Conservation (phyloP, 1,140 invertebrate species). For the Tetragonula clypearis region DNA sequence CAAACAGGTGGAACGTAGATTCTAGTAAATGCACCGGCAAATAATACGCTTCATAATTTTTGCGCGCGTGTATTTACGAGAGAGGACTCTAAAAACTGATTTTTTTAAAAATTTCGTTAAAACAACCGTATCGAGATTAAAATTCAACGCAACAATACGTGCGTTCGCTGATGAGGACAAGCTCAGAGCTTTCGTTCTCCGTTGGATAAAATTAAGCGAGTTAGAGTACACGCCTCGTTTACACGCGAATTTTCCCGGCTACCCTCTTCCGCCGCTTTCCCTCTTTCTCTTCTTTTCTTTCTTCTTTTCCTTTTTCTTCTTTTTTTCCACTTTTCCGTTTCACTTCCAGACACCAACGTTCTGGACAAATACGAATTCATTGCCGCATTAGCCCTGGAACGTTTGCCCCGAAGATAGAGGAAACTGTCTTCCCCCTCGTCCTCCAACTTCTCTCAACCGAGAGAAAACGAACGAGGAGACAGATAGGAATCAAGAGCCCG, state of each 20-base stretch:
- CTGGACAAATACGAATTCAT: constrained; percentile 70
- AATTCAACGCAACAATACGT: constrained; percentile 19
- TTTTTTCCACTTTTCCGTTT: constrained; percentile 35
- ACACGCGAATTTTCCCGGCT: constrained; percentile 50
- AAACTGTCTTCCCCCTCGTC: constrained; percentile 17
- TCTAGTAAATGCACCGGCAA: background rate
- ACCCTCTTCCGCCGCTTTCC: no score
- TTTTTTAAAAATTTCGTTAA: background rate
- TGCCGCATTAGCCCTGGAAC: constrained; percentile 59
- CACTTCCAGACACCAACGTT: constrained; percentile 49
- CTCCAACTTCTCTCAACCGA: no score
- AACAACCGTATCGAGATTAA: background rate
- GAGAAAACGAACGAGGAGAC: constrained; percentile 20
- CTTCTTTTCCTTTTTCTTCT: background rate
- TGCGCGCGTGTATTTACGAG: background rate
- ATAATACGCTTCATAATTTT: background rate
- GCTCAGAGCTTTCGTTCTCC: constrained; percentile 1
- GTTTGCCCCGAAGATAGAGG: constrained; percentile 49
- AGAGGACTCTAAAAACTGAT: background rate
- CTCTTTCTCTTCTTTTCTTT: background rate
- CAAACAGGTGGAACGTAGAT: background rate
- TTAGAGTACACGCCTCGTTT: constrained; percentile 50
- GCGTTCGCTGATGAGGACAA: constrained; percentile 19
- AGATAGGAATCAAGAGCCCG: constrained; percentile 34
- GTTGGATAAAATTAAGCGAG: constrained; percentile 55